Base-by-base conservation (phyloP, 2,888 invertebrate species). In the Chironomus tentans region DNA sequence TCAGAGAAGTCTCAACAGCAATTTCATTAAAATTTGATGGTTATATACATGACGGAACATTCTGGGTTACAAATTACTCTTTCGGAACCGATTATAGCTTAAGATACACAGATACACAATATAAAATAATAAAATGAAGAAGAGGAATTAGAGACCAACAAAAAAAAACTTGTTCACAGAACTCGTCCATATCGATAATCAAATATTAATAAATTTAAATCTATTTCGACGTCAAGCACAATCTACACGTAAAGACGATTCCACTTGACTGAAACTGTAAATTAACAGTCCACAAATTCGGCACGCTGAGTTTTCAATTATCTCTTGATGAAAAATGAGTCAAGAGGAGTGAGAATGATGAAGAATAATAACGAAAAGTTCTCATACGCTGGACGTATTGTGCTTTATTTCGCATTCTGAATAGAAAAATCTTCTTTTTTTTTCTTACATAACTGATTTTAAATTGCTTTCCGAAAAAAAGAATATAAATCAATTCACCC, bases 11-110 rank as follows among this genome's bases (percentile, higher is more conserved):
- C 10, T 38, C 65, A 65, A 10, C 22, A 62, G 18, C 15, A 62
- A 62, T 62, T 62, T 62, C 22, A 21, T 15, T 50, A 50, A 50
- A 50, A 10, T 50, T 50, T 50, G 50, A 50, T 50, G 50, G 50
- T 50, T 15, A 50, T 50, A 50, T 50, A 56, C 56, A 56, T 56
- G 56, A 56, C 15, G 15, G 3, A 56, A 56, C 22, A 65, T 65
- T 65, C 65, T 65, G 65, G 21, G 65, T 65, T 65, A 21, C 65
- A 65, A 65, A 65, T 65, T 65, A 65, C 65, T 65, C 22, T 13
- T 22, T 22, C 65, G 65, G 13, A 24, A 65, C 65, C 65, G 22
- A 65, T 24, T 21, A 65, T 65, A 56, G n/a, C 38, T 38, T 18
- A 56, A 56, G 18, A 56, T 56, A 56, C 56, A 38, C 50, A 65